phyloP scores from a whole-genome alignment of 2,113 vertebrate genomes.

The Gadus chalcogrammus region DNA sequence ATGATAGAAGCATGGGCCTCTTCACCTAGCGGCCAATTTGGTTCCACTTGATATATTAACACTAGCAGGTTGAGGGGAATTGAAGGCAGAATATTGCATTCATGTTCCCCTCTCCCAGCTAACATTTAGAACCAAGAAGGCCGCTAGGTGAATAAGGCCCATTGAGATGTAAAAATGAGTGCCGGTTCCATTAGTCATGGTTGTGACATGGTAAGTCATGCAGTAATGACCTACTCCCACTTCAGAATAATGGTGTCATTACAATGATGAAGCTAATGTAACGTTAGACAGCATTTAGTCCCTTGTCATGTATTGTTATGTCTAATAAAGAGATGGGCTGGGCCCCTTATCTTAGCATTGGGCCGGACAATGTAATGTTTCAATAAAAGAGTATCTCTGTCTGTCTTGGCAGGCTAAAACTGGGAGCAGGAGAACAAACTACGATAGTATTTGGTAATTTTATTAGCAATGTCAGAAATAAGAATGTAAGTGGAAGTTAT shows the following conservation, averaged over 20 bases:
- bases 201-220: slow-evolving; percentile 13
- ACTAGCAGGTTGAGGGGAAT: too few species aligned
- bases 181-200: slow-evolving; percentile 30
- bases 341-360: slow-evolving; percentile 1
- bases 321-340: slow-evolving; percentile 18
- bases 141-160: slow-evolving; percentile 16
- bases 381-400: background rate
- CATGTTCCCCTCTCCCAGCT: too few species aligned
- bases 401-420: slow-evolving; percentile 6
- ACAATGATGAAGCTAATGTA: slow-evolving; percentile 29
- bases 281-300: slow-evolving; percentile 26
- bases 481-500: too few species aligned
- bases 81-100: too few species aligned
- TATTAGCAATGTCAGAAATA: too few species aligned
- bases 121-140: slow-evolving; percentile 11
- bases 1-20: too few species aligned
- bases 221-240: slow-evolving; percentile 17
- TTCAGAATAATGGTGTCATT: slow-evolving; percentile 29
- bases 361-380: background rate
- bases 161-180: slow-evolving; percentile 23
- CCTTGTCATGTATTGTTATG: slow-evolving; percentile 21
- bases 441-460: too few species aligned
- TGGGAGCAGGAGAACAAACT: too few species aligned
- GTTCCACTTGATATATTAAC: too few species aligned
- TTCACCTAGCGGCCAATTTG: too few species aligned